phyloP scores from a whole-genome alignment of 2,888 invertebrate genomes.

The Desoria tigrina region DNA sequence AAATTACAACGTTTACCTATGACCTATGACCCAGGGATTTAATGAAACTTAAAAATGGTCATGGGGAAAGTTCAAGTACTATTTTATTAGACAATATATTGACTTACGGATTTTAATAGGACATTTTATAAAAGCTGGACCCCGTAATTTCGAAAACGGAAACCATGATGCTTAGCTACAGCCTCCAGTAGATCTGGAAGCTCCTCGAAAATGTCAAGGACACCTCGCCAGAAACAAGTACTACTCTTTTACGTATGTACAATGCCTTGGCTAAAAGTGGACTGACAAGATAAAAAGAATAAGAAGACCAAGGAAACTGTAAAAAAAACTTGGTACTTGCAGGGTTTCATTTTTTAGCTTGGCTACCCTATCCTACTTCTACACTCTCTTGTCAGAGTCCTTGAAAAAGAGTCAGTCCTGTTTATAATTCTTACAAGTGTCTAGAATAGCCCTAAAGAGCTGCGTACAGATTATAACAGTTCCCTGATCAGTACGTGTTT shows the following conservation, averaged over 20 bases:
- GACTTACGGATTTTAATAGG: too few species aligned
- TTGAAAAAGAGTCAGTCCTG: constrained; percentile 20
- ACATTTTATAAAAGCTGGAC: too few species aligned
- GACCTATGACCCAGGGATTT: too few species aligned
- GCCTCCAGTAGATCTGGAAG: neutral
- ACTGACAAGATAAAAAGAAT: constrained; percentile 18
- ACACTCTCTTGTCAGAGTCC: constrained; percentile 7
- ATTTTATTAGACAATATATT: too few species aligned
- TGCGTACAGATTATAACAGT: neutral
- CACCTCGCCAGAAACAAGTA: constrained; percentile 8
- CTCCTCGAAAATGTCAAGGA: constrained; percentile 14
- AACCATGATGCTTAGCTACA: constrained; percentile 2
- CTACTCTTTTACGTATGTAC: constrained; percentile 7
- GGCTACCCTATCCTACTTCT: constrained; percentile 8
- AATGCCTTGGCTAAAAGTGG: constrained; percentile 22
- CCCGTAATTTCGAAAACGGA: neutral
- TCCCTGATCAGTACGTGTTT: constrained; percentile 30
- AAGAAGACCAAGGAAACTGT: constrained; percentile 16
- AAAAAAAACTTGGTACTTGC: constrained; percentile 34
- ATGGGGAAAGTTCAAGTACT: too few species aligned
- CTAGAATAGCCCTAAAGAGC: neutral
- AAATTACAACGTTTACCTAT: too few species aligned
- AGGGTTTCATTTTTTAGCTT: constrained; percentile 48
- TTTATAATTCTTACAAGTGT: constrained; percentile 19
- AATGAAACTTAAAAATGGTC: too few species aligned